Percentiles rank a stretch among this genome's conserved stretches.
These are phyloP conservation scores for Cerastoderma edule DNA, from an alignment of 2,888 invertebrate genomes.

Conservation along the genomic window DNA sequence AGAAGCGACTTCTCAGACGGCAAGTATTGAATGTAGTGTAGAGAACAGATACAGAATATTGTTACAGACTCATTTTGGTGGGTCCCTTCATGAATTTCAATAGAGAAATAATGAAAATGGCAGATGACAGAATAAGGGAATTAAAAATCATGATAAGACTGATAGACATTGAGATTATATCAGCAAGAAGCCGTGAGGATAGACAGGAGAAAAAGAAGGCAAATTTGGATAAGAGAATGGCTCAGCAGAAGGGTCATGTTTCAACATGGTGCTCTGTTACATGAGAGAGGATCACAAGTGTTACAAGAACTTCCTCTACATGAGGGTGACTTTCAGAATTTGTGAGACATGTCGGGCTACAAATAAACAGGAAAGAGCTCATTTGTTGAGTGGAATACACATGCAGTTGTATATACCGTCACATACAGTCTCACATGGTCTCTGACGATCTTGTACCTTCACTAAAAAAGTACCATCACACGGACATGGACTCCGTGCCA, in stretches of 20 bases:
- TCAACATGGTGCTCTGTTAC: constrained; percentile 18
- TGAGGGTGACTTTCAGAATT: no score
- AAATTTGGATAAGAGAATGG: constrained; percentile 23
- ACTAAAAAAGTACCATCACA: constrained; percentile 4
- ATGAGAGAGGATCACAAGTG: no score
- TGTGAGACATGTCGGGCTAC: no score
- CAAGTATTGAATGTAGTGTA: not conserved
- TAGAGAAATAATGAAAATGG: constrained; percentile 10
- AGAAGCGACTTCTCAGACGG: no score
- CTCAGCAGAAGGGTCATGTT: constrained; percentile 24
- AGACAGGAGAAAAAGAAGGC: constrained; percentile 20
- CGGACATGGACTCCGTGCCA: constrained; percentile 12
- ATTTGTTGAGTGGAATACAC: constrained; percentile 15
- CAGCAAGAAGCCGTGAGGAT: constrained; percentile 14
- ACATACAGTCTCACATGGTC: constrained; percentile 21
- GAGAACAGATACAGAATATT: no score
- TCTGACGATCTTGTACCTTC: constrained; percentile 14
- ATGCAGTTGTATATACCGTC: no score
- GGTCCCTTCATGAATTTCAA: constrained; percentile 7
- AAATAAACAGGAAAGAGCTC: constrained; percentile 6
- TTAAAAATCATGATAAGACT: no score
- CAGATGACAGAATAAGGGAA: constrained; percentile 4
- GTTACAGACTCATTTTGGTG: not conserved
- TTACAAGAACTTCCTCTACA: not conserved
- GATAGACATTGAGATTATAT: constrained; percentile 20